A percentile compares a stretch with the other conserved stretches of the same genome.
phyloP scores from a whole-genome alignment of 2,113 vertebrate genomes.

The Stigmatopora nigra region DNA sequence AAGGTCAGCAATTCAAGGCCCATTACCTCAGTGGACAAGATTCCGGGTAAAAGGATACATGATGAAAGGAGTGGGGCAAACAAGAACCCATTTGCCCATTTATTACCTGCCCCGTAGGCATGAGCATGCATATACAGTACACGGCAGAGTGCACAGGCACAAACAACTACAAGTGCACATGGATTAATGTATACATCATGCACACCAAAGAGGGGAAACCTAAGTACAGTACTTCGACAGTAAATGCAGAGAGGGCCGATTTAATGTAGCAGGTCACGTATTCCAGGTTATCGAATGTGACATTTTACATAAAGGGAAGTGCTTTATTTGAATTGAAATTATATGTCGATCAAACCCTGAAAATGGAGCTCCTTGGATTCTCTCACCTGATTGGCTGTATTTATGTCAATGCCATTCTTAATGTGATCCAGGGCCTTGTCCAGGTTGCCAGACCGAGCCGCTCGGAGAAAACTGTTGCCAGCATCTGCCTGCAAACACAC shows the following conservation, averaged over 20 bases:
- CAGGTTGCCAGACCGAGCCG: conserved; percentile 93
- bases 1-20: conserved; percentile 13
- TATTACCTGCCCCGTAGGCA: conserved; percentile 32
- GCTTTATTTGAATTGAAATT: conserved; percentile 6
- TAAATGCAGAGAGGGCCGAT: background rate
- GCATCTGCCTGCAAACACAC: conserved; percentile 79
- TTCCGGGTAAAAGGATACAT: conserved; percentile 41
- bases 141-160: conserved; percentile 24
- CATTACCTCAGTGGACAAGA: conserved; percentile 30
- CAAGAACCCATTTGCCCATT: conserved; percentile 37
- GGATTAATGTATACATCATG: conserved; percentile 32
- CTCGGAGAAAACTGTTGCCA: conserved; percentile 92
- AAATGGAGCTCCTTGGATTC: conserved; percentile 13
- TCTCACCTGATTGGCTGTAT: conserved; percentile 98
- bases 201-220: conserved; percentile 18
- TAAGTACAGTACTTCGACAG: conserved; percentile 3
- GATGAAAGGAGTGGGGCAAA: conserved; percentile 34
- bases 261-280: background rate
- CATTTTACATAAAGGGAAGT: background rate
- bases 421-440: conserved; percentile 96
- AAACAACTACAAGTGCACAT: conserved; percentile 15
- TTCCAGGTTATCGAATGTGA: background rate
- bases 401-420: conserved; percentile 95
- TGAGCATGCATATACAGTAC: conserved; percentile 29
- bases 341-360: background rate